These are phyloP conservation scores for Gavia stellata DNA, from an alignment of 2,113 vertebrate genomes.

Conservation along the genomic window DNA sequence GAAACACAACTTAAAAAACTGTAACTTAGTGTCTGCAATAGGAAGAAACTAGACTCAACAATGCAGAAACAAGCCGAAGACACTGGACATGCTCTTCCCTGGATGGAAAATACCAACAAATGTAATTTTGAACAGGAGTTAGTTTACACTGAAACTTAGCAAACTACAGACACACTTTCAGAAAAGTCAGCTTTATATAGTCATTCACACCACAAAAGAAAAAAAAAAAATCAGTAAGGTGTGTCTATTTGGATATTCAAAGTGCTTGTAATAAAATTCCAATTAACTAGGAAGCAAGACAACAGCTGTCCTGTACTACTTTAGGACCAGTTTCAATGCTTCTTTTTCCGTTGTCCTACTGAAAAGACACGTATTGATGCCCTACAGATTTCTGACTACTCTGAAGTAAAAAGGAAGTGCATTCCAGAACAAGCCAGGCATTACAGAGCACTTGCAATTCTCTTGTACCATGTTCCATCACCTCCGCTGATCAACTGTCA, in stretches of 20 bases:
- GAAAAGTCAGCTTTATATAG: background rate
- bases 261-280: background rate
- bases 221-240: background rate
- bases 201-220: background rate
- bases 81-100: background rate
- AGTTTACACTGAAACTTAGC: background rate
- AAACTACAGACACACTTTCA: background rate
- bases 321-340: background rate
- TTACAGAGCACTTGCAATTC: background rate
- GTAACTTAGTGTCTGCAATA: background rate
- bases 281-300: background rate
- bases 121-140: background rate
- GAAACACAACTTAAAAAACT: background rate
- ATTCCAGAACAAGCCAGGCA: background rate
- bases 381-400: background rate
- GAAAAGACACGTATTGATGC: background rate
- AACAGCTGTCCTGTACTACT: background rate
- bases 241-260: background rate
- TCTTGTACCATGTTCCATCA: background rate
- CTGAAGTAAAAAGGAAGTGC: background rate
- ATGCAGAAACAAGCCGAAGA: background rate
- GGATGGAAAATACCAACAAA: background rate
- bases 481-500: background rate
- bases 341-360: background rate
- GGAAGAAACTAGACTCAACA: background rate